phyloP scores from a whole-genome alignment of 2,113 vertebrate genomes.

The Oncorhynchus mykiss region DNA sequence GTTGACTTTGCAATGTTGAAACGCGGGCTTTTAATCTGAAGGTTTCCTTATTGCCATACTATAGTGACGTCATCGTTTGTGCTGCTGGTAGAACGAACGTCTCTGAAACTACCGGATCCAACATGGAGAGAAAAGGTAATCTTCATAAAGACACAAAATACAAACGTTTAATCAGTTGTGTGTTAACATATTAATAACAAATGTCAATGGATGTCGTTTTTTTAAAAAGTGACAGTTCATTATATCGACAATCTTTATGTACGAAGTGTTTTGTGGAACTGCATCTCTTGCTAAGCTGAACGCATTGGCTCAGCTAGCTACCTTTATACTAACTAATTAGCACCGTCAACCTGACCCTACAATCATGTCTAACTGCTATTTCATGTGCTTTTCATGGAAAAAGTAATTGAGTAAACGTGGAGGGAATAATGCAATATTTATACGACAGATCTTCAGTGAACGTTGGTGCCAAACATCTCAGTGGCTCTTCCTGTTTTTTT shows the following conservation, averaged over 20 bases:
- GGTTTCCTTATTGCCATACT: no score
- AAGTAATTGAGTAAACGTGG: not conserved
- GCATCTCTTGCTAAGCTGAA: slow-evolving; percentile 27
- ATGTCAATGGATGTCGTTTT: not conserved
- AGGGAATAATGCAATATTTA: not conserved
- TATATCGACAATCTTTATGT: slow-evolving; percentile 13
- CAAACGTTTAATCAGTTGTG: not conserved
- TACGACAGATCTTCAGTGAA: not conserved
- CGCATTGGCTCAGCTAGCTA: not conserved
- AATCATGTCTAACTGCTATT: not conserved
- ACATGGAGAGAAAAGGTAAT: slow-evolving; percentile 97
- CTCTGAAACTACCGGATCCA: slow-evolving; percentile 67
- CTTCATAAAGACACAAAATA: slow-evolving; percentile 32
- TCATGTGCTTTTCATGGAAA: not conserved
- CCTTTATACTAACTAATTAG: not conserved
- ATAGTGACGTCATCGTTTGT: no score
- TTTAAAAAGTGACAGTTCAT: not conserved
- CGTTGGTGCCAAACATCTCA: not conserved
- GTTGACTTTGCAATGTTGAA: no score
- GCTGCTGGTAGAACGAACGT: no score
- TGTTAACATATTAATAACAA: not conserved
- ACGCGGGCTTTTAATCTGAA: no score
- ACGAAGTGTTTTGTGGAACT: slow-evolving; percentile 33
- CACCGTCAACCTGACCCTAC: not conserved
- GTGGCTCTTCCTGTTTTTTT: not conserved